phyloP scores from a whole-genome alignment of 2,797 vertebrate genomes.

The Pseudochirops corinnae region DNA sequence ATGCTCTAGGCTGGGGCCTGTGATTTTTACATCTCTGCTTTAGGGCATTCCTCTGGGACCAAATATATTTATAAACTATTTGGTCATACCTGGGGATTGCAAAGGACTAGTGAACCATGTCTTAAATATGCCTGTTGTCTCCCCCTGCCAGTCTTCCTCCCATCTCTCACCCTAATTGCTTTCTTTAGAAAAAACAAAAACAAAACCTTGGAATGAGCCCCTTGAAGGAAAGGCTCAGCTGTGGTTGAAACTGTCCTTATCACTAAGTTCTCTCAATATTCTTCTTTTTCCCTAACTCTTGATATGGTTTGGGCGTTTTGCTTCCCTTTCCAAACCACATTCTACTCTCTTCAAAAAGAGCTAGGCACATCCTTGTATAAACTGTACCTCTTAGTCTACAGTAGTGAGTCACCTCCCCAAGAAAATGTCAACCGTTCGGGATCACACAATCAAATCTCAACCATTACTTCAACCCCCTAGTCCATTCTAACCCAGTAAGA shows the following conservation, averaged over 20 bases:
- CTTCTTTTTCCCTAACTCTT: background rate
- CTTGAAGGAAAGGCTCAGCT: background rate
- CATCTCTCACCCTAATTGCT: background rate
- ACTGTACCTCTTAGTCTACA: background rate
- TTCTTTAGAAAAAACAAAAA: background rate
- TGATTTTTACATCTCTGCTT: background rate
- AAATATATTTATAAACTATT: background rate
- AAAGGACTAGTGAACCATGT: background rate
- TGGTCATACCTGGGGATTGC: background rate
- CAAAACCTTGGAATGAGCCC: background rate
- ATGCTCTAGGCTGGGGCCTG: background rate
- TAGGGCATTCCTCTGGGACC: background rate
- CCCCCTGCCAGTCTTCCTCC: background rate
- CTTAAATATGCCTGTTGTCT: background rate
- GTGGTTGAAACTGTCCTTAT: background rate
- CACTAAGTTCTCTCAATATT: background rate
- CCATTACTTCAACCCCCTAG: background rate
- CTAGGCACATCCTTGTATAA: background rate
- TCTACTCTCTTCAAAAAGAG: conserved; percentile 14
- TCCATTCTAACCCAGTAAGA: background rate
- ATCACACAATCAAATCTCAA: background rate
- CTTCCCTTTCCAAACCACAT: conserved; percentile 12
- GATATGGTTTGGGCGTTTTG: background rate
- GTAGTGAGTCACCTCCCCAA: background rate
- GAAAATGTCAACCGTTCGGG: background rate